Evolutionary conservation across 2,797 vertebrate species (phyloP), one percentile per base, ranked within the genome.

Genomic region (Phyllotis vaccarum): DNA sequence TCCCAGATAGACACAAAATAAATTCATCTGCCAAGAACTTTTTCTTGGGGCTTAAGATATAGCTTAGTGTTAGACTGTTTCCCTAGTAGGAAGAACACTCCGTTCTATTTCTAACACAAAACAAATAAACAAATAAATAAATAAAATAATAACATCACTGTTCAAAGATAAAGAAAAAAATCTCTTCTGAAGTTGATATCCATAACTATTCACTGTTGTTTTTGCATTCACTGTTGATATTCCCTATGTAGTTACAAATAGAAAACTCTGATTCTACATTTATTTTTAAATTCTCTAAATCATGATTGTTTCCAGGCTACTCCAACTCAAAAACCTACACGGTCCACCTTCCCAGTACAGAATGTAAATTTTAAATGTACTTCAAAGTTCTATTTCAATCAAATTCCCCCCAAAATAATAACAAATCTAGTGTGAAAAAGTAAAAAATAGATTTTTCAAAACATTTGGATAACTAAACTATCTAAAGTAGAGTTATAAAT

Each of bases 301-400:
- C 2, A 19, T 8, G 29, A 27, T 82, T 34, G 37, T 78, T 22
- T 82, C 60, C 7, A 37, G 19, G 1, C 0, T 81, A 31, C 64
- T 76, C 76, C 46, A 49, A 66, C 6, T 49, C n/a, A 49, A 52
- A 6, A 94, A 96, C 5, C 85, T 89, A 72, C 1, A 24, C 24
- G 22, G 64, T 1, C 2, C 6, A 0, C 0, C 3, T 3, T 1
- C 17, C 10, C 0, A 46, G 19, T 17, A 2, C 12, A 34, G 52
- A 62, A 80, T 1, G 24, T 66, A 81, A 62, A 31, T 91, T 91
- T 3, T 83, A 94, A 89, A 86, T 14, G 46, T 37, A 21, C 19
- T 86, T 92, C 43, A 81, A 78, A 60, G 29, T 88, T 54, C 54
- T 58, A 37, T 24, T 13, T 87, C 40, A 70, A 29, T 86, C 29